These are phyloP conservation scores for Aurelia sp. DNA, from an alignment of 30 jellyfish, hydroid and myxozoan species.

Conservation along the genomic window DNA sequence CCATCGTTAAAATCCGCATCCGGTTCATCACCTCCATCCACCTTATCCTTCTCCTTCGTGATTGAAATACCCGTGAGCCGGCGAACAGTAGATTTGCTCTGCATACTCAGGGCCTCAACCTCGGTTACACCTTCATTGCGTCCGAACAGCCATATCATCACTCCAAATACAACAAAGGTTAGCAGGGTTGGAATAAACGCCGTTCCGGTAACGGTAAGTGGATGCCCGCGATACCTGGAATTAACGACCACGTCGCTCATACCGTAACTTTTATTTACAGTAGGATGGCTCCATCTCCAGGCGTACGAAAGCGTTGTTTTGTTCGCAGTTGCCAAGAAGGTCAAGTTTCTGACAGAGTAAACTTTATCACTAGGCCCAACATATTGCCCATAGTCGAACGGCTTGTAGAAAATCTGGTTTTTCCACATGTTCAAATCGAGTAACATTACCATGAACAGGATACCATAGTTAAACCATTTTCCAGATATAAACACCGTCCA, in stretches of 20 bases:
- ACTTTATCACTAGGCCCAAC: constrained; percentile 90
- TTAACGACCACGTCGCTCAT: constrained; percentile 66
- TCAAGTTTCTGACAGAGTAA: constrained; percentile 65
- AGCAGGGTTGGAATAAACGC: constrained; percentile 85
- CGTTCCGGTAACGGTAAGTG: constrained; percentile 68
- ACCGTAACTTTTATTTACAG: constrained; percentile 63
- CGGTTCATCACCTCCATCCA: constrained; percentile 22
- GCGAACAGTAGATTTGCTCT: constrained; percentile 32
- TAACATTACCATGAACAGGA: constrained; percentile 82
- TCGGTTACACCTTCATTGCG: constrained; percentile 50
- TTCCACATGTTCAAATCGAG: constrained; percentile 96
- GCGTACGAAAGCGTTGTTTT: constrained; percentile 75
- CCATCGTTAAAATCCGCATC: constrained; percentile 10
- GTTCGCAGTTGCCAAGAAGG: constrained; percentile 69
- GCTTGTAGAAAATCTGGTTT: constrained; percentile 90
- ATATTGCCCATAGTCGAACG: constrained; percentile 87
- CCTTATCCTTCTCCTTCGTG: constrained; percentile 38
- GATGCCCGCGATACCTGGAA: constrained; percentile 78
- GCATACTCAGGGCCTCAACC: constrained; percentile 32
- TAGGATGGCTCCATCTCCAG: constrained; percentile 89
- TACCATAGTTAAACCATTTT: constrained; percentile 96
- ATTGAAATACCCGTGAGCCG: constrained; percentile 30
- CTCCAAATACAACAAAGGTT: constrained; percentile 78
- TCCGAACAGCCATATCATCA: constrained; percentile 82
- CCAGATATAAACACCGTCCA: constrained; percentile 92